Conservation (phyloP, 2,797 vertebrate species). For the Loris lydekkerianus region DNA sequence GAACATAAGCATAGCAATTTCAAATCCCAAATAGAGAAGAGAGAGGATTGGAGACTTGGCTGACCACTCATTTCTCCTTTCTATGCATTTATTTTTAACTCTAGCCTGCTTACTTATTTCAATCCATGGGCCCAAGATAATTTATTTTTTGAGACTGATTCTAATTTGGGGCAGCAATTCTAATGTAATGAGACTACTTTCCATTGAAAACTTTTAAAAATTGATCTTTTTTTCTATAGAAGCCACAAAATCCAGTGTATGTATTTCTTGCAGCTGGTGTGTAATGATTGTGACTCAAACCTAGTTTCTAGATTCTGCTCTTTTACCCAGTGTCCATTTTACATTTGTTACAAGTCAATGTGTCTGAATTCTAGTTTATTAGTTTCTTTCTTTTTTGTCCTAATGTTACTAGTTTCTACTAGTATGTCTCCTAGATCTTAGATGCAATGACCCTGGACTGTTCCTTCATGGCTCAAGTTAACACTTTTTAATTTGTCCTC, state of each 20-base stretch:
- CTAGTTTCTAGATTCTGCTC: not conserved
- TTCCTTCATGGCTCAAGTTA: not conserved
- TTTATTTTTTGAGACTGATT: not conserved
- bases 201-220: not conserved
- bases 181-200: constrained; percentile 19
- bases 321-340: not conserved
- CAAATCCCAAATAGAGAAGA: not conserved
- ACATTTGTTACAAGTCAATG: not conserved
- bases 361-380: not conserved
- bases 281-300: not conserved
- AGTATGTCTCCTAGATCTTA: not conserved
- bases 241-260: not conserved
- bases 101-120: not conserved
- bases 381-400: not conserved
- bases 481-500: constrained; percentile 21
- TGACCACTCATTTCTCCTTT: not conserved
- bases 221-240: constrained; percentile 35
- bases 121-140: not conserved
- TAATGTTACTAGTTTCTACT: constrained; percentile 15
- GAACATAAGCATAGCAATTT: not conserved
- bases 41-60: not conserved
- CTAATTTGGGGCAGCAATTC: constrained; percentile 9
- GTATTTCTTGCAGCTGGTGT: not conserved
- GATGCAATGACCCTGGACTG: not conserved
- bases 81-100: not conserved